phyloP scores from a whole-genome alignment of 2,888 invertebrate genomes.

The Acanthosepion pharaonis region DNA sequence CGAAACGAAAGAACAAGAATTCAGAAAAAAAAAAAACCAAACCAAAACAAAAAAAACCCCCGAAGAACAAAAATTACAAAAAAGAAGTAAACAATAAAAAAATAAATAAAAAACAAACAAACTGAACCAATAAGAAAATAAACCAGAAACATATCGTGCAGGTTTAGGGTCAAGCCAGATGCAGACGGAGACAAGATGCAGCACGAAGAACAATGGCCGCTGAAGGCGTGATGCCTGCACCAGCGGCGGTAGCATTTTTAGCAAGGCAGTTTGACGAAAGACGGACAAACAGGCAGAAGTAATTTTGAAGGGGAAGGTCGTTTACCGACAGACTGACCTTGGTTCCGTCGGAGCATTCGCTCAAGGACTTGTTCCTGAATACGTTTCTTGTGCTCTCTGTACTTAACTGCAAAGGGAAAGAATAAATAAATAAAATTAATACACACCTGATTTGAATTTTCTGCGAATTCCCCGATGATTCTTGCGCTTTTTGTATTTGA shows the following conservation, averaged over 20 bases:
- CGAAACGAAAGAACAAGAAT: neutral
- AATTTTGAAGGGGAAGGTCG: neutral
- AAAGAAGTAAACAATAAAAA: neutral
- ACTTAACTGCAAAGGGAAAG: neutral
- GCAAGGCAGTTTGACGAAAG: neutral
- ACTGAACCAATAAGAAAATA: neutral
- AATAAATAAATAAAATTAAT: neutral
- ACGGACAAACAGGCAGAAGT: neutral
- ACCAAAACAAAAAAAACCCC: neutral
- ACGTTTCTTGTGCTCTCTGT: slow-evolving; percentile 14
- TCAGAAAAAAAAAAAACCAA: neutral
- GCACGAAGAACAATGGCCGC: neutral
- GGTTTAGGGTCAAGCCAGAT: neutral
- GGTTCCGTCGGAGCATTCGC: slow-evolving; percentile 11
- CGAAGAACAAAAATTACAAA: neutral
- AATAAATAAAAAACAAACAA: neutral
- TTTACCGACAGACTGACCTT: slow-evolving; percentile 33
- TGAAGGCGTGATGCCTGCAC: neutral
- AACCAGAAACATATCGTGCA: neutral
- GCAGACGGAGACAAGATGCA: neutral
- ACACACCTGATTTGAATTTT: neutral
- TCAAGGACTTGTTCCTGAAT: slow-evolving; percentile 9
- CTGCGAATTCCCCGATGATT: neutral
- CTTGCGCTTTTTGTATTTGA: neutral
- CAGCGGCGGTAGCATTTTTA: neutral